Percentiles rank a stretch among this genome's conserved stretches.
Evolutionary conservation across 2,797 vertebrate genomes (phyloP).

Genomic region (Eurystomus glaucurus): DNA sequence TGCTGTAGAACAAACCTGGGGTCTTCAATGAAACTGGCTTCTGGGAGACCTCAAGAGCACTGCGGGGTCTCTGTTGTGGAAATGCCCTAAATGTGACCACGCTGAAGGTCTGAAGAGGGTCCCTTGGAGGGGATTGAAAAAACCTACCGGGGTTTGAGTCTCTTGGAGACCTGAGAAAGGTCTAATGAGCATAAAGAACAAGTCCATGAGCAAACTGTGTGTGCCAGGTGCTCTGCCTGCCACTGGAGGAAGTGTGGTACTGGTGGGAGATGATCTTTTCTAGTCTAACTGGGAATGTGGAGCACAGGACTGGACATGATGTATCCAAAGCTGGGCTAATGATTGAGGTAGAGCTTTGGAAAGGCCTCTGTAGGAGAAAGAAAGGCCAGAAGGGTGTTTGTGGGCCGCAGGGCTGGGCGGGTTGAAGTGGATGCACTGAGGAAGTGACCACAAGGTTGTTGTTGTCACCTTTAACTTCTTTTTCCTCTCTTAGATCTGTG

Average conservation of each 20-base stretch:
- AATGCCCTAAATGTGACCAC: not conserved
- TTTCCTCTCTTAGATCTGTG: conserved; percentile 90
- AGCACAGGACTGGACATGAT: not conserved
- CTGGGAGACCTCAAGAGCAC: not conserved
- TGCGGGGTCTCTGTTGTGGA: not conserved
- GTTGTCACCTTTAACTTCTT: not conserved
- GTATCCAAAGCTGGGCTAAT: not conserved
- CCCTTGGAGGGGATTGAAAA: not conserved
- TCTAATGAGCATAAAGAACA: not conserved
- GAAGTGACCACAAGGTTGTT: not conserved
- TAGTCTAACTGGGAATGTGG: not conserved
- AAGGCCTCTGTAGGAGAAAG: not conserved
- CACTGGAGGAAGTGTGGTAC: not conserved
- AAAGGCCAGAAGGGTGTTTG: not conserved
- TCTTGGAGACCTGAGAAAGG: not conserved
- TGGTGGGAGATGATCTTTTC: not conserved
- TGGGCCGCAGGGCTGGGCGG: not conserved
- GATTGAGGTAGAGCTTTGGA: not conserved
- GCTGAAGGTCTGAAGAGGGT: not conserved
- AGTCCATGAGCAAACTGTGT: accelerated
- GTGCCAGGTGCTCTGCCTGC: not conserved
- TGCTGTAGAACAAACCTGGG: not conserved
- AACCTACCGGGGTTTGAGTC: not conserved
- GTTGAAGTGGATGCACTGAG: not conserved
- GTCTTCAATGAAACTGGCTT: not conserved